A percentile compares a stretch with the other conserved stretches of the same genome.
These are phyloP conservation scores for Diogma glabrata DNA, from an alignment of 2,888 invertebrate species.

Conservation along the genomic window DNA sequence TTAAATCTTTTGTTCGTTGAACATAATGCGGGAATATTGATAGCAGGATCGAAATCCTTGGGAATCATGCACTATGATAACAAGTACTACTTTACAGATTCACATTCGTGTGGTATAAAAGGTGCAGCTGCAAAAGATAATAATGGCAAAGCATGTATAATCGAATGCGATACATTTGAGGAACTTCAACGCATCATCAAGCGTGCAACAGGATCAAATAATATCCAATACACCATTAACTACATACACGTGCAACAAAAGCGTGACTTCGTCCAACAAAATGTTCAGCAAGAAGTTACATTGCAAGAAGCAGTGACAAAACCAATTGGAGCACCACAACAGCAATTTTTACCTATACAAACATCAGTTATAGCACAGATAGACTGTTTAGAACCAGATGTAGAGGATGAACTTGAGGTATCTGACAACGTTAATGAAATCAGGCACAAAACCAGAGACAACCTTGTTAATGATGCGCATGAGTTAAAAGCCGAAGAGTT, in stretches of 20 bases:
- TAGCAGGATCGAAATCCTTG: conserved; percentile 4
- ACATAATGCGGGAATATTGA: conserved; percentile 12
- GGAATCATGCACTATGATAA: conserved; percentile 15
- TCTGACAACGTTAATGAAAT: conserved; percentile 16
- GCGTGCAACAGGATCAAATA: conserved; percentile 17
- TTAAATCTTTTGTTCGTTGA: conserved; percentile 11
- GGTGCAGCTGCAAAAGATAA: conserved; percentile 15
- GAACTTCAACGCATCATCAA: conserved; percentile 15
- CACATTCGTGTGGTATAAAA: conserved; percentile 21
- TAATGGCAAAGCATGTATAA: too few relatives aligned
- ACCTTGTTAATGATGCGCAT: conserved; percentile 19
- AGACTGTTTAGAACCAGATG: too few relatives aligned
- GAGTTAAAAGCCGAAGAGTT: conserved; percentile 21
- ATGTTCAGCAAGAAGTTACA: too few relatives aligned
- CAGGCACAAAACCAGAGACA: too few relatives aligned
- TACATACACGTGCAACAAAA: conserved; percentile 11
- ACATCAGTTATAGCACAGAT: conserved; percentile 19
- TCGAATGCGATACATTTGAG: conserved; percentile 16
- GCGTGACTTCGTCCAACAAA: too few relatives aligned
- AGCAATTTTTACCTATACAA: conserved; percentile 5
- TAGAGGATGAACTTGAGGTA: conserved; percentile 19
- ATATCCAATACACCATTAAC: conserved; percentile 16
- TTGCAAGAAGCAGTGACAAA: not conserved
- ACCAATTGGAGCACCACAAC: not conserved
- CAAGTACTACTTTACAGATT: conserved; percentile 21